Evolutionary conservation across 2,797 vertebrate genomes (phyloP).

Genomic region (Sebastes hopkinsi): DNA sequence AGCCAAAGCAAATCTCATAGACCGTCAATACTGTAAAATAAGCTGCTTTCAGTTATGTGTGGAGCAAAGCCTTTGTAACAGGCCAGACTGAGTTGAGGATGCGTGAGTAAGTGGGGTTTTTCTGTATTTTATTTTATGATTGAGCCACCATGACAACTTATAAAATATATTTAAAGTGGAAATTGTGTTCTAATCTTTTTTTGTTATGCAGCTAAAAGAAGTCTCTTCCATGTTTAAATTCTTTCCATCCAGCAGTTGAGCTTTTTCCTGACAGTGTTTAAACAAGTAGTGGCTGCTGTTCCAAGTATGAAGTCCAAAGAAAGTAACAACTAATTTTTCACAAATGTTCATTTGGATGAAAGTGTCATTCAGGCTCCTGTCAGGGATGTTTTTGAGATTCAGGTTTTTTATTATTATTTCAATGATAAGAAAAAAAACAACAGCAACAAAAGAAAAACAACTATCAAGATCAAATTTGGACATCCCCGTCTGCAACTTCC

Average conservation of each 20-base stretch:
- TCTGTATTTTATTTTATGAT: not conserved
- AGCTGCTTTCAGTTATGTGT: not conserved
- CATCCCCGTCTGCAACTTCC: not conserved
- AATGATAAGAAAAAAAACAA: not conserved
- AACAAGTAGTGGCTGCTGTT: not conserved
- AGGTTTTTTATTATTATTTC: not conserved
- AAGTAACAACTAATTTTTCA: not conserved
- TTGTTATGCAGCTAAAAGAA: not conserved
- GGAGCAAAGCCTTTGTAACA: not conserved
- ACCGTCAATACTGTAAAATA: not conserved
- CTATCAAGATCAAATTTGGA: not conserved
- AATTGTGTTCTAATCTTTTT: not conserved
- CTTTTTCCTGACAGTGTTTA: not conserved
- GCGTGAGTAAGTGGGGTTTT: not conserved
- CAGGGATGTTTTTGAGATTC: not conserved
- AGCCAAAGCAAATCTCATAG: conserved; percentile 18
- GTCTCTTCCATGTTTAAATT: not conserved
- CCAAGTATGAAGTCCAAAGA: not conserved
- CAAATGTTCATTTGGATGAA: not conserved
- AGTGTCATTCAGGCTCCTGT: not conserved
- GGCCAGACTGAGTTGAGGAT: not conserved
- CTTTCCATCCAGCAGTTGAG: not conserved
- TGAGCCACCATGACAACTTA: not conserved
- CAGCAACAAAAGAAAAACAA: not conserved
- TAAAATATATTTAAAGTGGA: not conserved